Conservation (phyloP, 2,113 vertebrate genomes). For the Blennius ocellaris region DNA sequence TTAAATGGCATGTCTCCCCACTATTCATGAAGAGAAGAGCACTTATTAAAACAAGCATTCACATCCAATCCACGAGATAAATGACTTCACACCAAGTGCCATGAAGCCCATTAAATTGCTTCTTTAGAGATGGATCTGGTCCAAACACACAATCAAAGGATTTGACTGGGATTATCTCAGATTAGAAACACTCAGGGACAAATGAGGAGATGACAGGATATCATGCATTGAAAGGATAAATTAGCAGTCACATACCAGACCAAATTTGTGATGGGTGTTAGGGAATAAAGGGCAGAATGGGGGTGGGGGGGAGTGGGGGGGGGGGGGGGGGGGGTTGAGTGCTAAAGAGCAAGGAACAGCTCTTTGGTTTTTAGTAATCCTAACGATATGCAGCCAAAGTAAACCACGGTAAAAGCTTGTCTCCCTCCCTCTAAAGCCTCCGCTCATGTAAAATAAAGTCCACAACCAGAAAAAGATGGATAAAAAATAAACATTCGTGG, state of each 20-base stretch:
- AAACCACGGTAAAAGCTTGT: slow-evolving; percentile 81
- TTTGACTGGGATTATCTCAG: slow-evolving; percentile 97
- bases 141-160: slow-evolving; percentile 99
- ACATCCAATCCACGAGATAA: slow-evolving; percentile 91
- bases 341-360: slow-evolving; percentile 61
- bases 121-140: slow-evolving; percentile 93
- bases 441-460: slow-evolving; percentile 76
- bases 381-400: slow-evolving; percentile 72
- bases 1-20: slow-evolving; percentile 91
- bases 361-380: slow-evolving; percentile 64
- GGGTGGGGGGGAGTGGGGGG: background rate
- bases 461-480: slow-evolving; percentile 43
- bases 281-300: slow-evolving; percentile 50
- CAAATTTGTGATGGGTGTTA: slow-evolving; percentile 78
- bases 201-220: slow-evolving; percentile 90
- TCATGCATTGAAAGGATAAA: slow-evolving; percentile 90
- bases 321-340: slow-evolving; percentile 36
- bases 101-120: slow-evolving; percentile 94
- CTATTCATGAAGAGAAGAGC: slow-evolving; percentile 93
- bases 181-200: slow-evolving; percentile 92
- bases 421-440: slow-evolving; percentile 62
- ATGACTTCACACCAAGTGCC: slow-evolving; percentile 94
- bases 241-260: slow-evolving; percentile 88
- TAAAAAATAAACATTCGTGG: slow-evolving; percentile 54
- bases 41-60: slow-evolving; percentile 96